A percentile compares a stretch with the other conserved stretches of the same genome.
Evolutionary conservation across 2,797 vertebrate genomes (phyloP).

Genomic region (Argentina silus): DNA sequence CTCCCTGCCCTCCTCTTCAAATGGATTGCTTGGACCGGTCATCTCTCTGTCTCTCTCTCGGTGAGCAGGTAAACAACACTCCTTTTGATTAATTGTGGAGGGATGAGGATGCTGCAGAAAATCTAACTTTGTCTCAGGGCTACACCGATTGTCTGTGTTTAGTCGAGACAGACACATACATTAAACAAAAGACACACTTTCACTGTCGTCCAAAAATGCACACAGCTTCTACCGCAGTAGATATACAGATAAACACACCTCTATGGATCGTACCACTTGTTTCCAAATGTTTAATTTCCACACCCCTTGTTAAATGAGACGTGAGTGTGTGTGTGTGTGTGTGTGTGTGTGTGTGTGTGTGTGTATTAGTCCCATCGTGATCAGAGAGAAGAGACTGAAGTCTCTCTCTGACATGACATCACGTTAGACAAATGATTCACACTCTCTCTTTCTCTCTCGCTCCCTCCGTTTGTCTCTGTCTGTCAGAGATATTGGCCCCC

Average conservation of each 20-base stretch:
- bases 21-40: background rate
- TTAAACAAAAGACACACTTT: background rate
- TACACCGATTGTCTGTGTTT: background rate
- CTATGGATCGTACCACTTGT: too few species aligned
- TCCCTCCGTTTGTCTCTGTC: background rate
- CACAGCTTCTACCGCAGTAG: background rate
- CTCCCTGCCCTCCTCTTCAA: background rate
- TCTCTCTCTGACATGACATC: background rate
- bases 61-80: background rate
- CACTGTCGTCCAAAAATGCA: background rate
- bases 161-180: background rate
- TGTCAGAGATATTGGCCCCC: background rate
- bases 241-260: background rate
- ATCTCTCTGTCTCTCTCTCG: background rate
- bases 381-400: background rate
- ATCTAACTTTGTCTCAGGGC: background rate
- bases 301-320: background rate
- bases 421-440: background rate
- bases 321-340: too few species aligned
- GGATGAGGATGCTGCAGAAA: background rate
- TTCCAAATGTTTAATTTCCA: too few species aligned
- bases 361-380: background rate
- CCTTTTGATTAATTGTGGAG: background rate
- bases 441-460: background rate
- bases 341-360: too few species aligned